Evolutionary conservation across 2,888 invertebrate species (phyloP).

Genomic region (Cephus sareptanus): DNA sequence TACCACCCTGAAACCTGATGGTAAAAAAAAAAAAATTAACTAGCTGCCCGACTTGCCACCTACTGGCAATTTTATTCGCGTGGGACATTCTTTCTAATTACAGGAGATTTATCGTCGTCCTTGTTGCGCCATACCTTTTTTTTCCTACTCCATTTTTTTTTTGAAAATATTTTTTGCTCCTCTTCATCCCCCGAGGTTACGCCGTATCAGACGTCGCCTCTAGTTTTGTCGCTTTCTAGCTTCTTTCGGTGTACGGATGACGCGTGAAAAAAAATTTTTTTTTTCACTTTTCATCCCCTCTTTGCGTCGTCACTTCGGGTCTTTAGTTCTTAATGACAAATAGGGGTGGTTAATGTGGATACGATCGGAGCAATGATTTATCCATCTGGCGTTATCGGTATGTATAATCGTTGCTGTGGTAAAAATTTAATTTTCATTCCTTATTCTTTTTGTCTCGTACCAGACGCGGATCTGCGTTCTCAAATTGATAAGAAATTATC

Average conservation of each 20-base stretch:
- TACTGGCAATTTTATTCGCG: constrained; percentile 37
- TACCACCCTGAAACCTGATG: constrained; percentile 5
- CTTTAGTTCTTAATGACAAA: too few species aligned
- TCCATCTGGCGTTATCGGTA: too few species aligned
- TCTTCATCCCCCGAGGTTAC: constrained; percentile 14
- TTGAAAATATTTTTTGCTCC: constrained; percentile 23
- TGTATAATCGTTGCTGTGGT: too few species aligned
- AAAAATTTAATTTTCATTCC: too few species aligned
- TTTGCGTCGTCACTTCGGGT: too few species aligned
- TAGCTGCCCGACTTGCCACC: constrained; percentile 33
- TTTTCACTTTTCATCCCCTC: background rate
- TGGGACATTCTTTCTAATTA: constrained; percentile 47
- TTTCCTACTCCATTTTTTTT: constrained; percentile 11
- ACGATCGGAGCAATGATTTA: too few species aligned
- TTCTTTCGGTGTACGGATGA: background rate
- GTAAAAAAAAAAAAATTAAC: constrained; percentile 47
- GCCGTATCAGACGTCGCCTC: background rate
- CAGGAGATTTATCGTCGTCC: constrained; percentile 47
- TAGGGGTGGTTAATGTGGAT: too few species aligned
- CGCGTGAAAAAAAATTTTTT: background rate
- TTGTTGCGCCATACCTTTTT: constrained; percentile 17
- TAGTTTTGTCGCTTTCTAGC: background rate
- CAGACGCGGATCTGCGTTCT: too few species aligned
- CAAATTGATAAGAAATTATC: background rate
- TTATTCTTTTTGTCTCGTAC: too few species aligned